Base-by-base conservation (phyloP, 1,140 invertebrate species). In the Dufourea novaeangliae region DNA sequence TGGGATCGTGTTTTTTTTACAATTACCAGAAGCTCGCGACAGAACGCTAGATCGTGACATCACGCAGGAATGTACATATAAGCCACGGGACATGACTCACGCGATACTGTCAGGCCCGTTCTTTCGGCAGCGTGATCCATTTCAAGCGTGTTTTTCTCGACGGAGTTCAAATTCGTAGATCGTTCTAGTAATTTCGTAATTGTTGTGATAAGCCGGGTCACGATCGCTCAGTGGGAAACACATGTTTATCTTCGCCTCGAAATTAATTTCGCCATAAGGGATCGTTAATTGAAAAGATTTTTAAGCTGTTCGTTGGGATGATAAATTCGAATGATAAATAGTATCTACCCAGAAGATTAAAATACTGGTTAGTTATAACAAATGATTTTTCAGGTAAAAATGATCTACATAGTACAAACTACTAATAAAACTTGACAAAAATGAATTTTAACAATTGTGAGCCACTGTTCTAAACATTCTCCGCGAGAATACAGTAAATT, bases 21-120 rank as follows among this genome's bases (percentile, higher is more conserved):
- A 7, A n/a, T 25, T 34, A 20, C 41, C 44, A 69, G 64, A 57
- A 57, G 52, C 63, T 67, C n/a, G 52, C 12, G 44, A n/a, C 17
- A 25, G n/a, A 44, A 17, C 67, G 29, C 46, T 10, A 73, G 62
- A 78, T 81, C 84, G 84, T 85, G 83, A 84, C 83, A 84, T 85
- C 83, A 67, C 44, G 14, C 46, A 57, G 82, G 82, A 85, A 85
- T 85, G 83, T 54, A n/a, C n/a, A n/a, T n/a, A 64, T 78, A 62
- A 77, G 70, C 62, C 72, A 59, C 56, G 71, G 34, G 37, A 72
- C 50, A 50, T 85, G 83, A 85, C 69, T 85, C 83, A 85, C 34
- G 73, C 81, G 66, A 79, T 59, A 69, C 34, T 52, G 61, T 52
- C 59, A n/a, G 39, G 56, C 32, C 34, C 63, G 63, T 66, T 77